Evolutionary conservation across 1,140 invertebrate genomes (phyloP).

Genomic region (Maniola jurtina): DNA sequence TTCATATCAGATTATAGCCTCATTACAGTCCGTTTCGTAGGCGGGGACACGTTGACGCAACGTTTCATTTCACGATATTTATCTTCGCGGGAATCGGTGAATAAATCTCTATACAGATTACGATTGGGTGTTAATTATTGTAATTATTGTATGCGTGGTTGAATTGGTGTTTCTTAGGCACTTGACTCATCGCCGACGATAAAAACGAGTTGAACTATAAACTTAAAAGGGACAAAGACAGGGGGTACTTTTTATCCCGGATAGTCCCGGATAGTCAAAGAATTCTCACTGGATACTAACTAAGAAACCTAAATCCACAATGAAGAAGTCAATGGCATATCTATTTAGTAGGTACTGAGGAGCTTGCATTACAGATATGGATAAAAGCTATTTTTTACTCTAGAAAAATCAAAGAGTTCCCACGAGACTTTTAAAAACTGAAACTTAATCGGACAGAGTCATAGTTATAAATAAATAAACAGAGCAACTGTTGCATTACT

Average conservation of each 20-base stretch:
- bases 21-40: conserved; percentile 52
- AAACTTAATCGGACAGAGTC: too few relatives aligned
- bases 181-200: not conserved
- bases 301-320: too few relatives aligned
- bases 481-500: not conserved
- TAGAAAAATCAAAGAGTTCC: too few relatives aligned
- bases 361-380: not conserved
- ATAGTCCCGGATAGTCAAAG: too few relatives aligned
- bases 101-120: conserved; percentile 35
- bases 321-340: too few relatives aligned
- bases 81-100: conserved; percentile 30
- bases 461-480: not conserved
- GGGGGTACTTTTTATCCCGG: too few relatives aligned
- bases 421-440: too few relatives aligned
- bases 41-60: conserved; percentile 47
- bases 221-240: too few relatives aligned
- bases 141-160: conserved; percentile 24
- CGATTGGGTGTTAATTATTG: conserved; percentile 35
- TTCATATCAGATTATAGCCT: conserved; percentile 56
- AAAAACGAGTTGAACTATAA: too few relatives aligned
- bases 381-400: not conserved
- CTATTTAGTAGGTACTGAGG: too few relatives aligned
- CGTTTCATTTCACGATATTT: conserved; percentile 30
- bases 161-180: conserved; percentile 1
- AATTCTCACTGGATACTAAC: too few relatives aligned